A percentile compares a stretch with the other conserved stretches of the same genome.
phyloP scores from a whole-genome alignment of 2,888 invertebrate species.

The Rapana venosa region DNA sequence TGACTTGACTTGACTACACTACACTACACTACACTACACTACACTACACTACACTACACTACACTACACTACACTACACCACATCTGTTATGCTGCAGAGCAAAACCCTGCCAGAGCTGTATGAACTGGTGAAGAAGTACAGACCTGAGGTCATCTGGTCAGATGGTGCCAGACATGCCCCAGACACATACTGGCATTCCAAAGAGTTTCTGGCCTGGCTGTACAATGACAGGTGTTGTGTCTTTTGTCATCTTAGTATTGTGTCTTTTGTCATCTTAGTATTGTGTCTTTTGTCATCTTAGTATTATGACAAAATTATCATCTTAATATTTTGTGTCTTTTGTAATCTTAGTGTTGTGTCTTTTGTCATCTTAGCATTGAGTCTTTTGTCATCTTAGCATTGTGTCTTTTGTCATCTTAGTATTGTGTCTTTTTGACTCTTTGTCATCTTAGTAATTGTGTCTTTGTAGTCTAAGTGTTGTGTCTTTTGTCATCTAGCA shows the following conservation, averaged over 20 bases:
- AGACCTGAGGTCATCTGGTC: constrained; percentile 77
- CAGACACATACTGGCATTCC: constrained; percentile 77
- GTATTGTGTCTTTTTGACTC: too few relatives aligned
- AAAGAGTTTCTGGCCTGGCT: constrained; percentile 79
- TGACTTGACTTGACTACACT: too few relatives aligned
- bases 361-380: too few relatives aligned
- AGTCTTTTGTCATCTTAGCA: too few relatives aligned
- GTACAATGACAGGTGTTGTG: constrained; percentile 77
- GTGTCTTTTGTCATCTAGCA: background rate
- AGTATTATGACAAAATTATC: background rate
- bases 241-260: background rate
- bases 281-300: background rate
- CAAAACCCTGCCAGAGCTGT: constrained; percentile 83
- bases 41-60: too few relatives aligned
- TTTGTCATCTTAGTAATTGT: too few relatives aligned
- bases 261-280: background rate
- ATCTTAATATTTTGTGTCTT: too few relatives aligned
- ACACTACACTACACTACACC: too few relatives aligned
- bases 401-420: too few relatives aligned
- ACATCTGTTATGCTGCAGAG: constrained; percentile 56
- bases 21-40: too few relatives aligned
- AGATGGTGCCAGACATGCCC: constrained; percentile 89
- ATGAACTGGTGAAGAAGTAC: constrained; percentile 81
- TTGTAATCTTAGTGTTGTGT: too few relatives aligned
- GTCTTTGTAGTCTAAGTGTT: too few relatives aligned